phyloP scores from a whole-genome alignment of 2,797 vertebrate species.

The Amblyopsis hoosieri region DNA sequence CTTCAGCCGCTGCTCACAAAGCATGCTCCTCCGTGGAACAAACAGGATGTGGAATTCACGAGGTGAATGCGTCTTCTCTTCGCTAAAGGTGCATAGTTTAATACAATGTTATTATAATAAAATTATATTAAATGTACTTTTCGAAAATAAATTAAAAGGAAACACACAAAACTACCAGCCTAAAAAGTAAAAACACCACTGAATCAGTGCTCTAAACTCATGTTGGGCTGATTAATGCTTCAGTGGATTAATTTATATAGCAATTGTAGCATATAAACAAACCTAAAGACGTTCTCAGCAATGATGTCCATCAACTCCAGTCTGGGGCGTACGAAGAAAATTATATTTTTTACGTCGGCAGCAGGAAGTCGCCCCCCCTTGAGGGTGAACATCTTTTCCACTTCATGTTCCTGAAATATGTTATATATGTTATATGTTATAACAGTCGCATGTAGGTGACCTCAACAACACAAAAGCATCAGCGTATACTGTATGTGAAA shows the following conservation, averaged over 20 bases:
- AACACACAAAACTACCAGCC: too few relatives aligned
- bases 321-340: conserved; percentile 94
- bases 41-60: conserved; percentile 97
- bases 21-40: conserved; percentile 91
- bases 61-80: conserved; percentile 85
- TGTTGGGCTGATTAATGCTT: too few relatives aligned
- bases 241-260: too few relatives aligned
- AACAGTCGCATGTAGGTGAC: background rate
- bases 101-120: background rate
- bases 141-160: too few relatives aligned
- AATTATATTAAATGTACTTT: background rate
- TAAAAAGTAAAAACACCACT: too few relatives aligned
- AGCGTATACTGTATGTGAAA: background rate
- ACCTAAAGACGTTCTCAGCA: conserved; percentile 92
- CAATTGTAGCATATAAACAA: conserved; percentile 7
- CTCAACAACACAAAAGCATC: background rate
- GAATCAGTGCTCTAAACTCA: too few relatives aligned
- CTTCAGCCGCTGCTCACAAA: conserved; percentile 95
- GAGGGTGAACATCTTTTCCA: conserved; percentile 99
- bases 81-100: conserved; percentile 66
- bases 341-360: conserved; percentile 94
- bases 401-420: conserved; percentile 90
- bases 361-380: conserved; percentile 88
- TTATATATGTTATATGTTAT: background rate
- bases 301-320: conserved; percentile 98